Base-by-base conservation (phyloP, 2,113 vertebrate genomes). In the Oceanodroma tethys region DNA sequence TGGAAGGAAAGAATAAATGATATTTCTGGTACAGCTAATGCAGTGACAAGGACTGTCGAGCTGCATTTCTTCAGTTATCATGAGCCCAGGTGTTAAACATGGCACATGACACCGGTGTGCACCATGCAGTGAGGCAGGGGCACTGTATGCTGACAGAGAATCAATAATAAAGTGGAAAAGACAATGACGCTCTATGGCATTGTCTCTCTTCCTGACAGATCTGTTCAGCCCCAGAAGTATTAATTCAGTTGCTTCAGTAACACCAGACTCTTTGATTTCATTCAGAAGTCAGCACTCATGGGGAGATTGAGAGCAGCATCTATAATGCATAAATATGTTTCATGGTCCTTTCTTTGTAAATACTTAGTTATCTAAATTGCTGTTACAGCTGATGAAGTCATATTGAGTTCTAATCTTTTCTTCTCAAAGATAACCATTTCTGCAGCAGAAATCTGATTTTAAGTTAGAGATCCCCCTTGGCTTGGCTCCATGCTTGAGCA, bases 151-250 rank as follows among this genome's bases (percentile, higher is more conserved):
- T 90, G 95, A 95, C 97, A 95, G 94, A 95, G 96, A 94, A 95
- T 95, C 97, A 95, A 96, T 94, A 95, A 89, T 91, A 93, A 97
- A 96, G 91, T 93, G 93, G 91, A 95, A 98, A 95, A 97, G 97
- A 96, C 95, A 97, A 16, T 96, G 91, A 97, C 94, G 71, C 48
- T 95, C 70, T 83, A 3, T 95, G 95, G 92, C 95, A 76, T 81
- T 95, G 76, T 82, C 89, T 97, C 95, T 92, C 68, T 89, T 90
- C 70, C 48, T 96, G 94, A 94, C 93, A 93, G 75, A 80, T 84
- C 89, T 87, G 74, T 78, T 95, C 89, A 93, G 62, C 72, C 50
- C 89, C 82, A 96, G 66, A 96, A 97, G 75, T 93, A 92, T 75
- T 95, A 94, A 90, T 93, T 87, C 87, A 92, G 79, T 83, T 92